Evolutionary conservation across 2,113 vertebrate species (phyloP).

Genomic region (Oxyura jamaicensis): DNA sequence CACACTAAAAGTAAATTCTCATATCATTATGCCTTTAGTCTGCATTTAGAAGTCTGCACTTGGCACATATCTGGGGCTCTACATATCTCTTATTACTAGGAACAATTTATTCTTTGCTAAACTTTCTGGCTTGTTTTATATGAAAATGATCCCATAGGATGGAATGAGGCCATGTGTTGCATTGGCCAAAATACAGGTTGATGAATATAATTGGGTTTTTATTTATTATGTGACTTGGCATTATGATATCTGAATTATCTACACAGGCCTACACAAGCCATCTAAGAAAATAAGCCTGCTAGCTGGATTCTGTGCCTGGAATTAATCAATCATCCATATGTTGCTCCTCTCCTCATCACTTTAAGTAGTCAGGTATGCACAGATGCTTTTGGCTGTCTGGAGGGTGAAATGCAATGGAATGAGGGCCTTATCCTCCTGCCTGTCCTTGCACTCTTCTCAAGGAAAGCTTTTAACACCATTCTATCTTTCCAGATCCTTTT

Average conservation of each 20-base stretch:
- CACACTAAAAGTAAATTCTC: background rate
- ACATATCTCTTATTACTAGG: background rate
- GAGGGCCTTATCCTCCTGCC: background rate
- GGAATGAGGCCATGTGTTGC: background rate
- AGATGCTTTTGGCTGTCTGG: background rate
- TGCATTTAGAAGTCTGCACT: background rate
- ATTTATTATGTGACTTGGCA: constrained; percentile 35
- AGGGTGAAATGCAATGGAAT: background rate
- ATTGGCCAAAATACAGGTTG: background rate
- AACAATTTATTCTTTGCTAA: background rate
- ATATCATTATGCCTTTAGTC: background rate
- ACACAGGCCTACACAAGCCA: background rate
- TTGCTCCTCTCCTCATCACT: background rate
- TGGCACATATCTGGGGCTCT: background rate
- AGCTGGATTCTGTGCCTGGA: background rate
- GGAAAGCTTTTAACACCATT: background rate
- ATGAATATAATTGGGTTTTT: background rate
- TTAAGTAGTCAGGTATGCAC: background rate
- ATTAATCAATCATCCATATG: background rate
- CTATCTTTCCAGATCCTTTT: background rate
- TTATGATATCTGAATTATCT: background rate
- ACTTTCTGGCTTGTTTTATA: background rate
- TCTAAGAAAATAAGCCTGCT: background rate
- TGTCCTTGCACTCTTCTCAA: background rate
- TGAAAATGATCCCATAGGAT: background rate